Base-by-base conservation (phyloP, 2,888 invertebrate species). In the Trichacis sp. region DNA sequence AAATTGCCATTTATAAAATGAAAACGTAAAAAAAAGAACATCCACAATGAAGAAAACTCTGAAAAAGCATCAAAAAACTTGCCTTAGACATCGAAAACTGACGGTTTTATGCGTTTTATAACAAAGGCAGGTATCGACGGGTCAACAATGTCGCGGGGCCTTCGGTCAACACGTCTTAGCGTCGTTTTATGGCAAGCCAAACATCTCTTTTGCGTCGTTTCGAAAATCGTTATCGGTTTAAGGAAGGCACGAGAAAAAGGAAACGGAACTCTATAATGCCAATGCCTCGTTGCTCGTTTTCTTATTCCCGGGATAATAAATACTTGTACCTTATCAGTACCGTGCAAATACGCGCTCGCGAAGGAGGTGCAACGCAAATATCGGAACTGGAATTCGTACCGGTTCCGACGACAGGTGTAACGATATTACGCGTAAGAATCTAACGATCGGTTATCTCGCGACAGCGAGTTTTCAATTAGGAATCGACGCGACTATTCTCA, bases 381-480 rank as follows among this genome's bases (percentile, higher is more conserved):
- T 60, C 57, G 33, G 33, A 49, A 36, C 40, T 57, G 57, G 51
- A 54, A 59, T 59, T 63, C 36, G 38, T 60, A 60, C 62, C 51
- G 55, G 54, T 54, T 58, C 48, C 51, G 40, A 58, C 61, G 51
- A 61, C 66, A 66, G 66, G 61, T 64, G 67, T 67, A 57, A 63
- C 53, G 46, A 58, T 48, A 49, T 42, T n/a, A n/a, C n/a, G n/a
- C n/a, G n/a, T n/a, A n/a, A n/a, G n/a, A n/a, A n/a, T n/a, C n/a
- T n/a, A n/a, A n/a, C n/a, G n/a, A n/a, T n/a, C n/a, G n/a, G n/a
- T n/a, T n/a, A n/a, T n/a, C n/a, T n/a, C n/a, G n/a, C n/a, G n/a
- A n/a, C n/a, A n/a, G n/a, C n/a, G n/a, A n/a, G n/a, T n/a, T n/a
- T n/a, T n/a, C n/a, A n/a, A n/a, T n/a, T n/a, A n/a, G n/a, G n/a